phyloP scores from a whole-genome alignment of 2,797 vertebrate species.

The Rhadinocentrus ornatus region DNA sequence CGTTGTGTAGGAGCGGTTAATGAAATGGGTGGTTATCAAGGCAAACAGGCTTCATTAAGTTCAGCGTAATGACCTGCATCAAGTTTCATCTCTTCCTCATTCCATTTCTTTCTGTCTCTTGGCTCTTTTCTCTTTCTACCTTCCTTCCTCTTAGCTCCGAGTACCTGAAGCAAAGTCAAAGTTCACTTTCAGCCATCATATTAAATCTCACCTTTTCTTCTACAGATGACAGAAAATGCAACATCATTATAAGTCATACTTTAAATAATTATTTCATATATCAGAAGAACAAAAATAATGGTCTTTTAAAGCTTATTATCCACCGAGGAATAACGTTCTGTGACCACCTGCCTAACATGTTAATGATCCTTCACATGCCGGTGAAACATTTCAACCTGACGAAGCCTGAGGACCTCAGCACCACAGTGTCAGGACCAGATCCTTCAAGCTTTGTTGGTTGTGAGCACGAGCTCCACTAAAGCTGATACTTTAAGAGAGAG shows the following conservation, averaged over 20 bases:
- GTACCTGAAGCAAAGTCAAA: not conserved
- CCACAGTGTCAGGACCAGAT: not conserved
- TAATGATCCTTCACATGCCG: not conserved
- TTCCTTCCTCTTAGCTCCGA: not conserved
- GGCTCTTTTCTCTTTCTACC: constrained; percentile 14
- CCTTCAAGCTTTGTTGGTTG: not conserved
- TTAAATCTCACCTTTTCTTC: not conserved
- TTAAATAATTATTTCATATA: not conserved
- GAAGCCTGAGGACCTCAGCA: not conserved
- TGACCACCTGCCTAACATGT: not conserved
- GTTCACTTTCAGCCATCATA: not conserved
- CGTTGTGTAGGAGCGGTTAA: constrained; percentile 56
- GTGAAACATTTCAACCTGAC: not conserved
- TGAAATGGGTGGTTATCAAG: constrained; percentile 72
- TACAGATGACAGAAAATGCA: not conserved
- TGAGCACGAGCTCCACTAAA: not conserved
- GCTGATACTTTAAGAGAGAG: too few species aligned
- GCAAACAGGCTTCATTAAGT: constrained; percentile 71
- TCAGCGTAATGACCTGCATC: constrained; percentile 71
- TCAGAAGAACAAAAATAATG: too few species aligned
- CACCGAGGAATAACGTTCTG: not conserved
- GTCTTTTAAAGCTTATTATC: not conserved
- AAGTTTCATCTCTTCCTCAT: constrained; percentile 48
- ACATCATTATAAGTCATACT: not conserved
- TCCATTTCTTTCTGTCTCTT: constrained; percentile 14